Evolutionary conservation across 2,113 vertebrate genomes (phyloP), one percentile per base, ranked within the genome.

Genomic region (Oncorhynchus masou): DNA sequence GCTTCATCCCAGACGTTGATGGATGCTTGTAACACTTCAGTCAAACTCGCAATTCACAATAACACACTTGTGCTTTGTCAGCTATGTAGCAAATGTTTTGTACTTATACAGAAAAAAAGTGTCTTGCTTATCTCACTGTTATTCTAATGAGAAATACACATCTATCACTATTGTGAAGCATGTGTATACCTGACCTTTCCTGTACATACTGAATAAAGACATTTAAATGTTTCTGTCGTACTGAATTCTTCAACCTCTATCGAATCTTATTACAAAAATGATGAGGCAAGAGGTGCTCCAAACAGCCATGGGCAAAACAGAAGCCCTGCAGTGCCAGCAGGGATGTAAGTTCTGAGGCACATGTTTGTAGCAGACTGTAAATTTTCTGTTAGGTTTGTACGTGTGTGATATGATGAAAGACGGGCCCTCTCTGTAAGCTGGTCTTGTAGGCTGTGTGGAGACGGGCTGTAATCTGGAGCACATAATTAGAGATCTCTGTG

Each of bases 401-500:
- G 79, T 82, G 73, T 85, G 85, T 88, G 85, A 87, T 77, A 22
- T 80, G 74, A 89, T 84, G 79, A 88, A 87, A 88, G 78, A 71
- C 70, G 59, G 74, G 76, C 60, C 79, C 80, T 84, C 82, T 80
- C 45, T 73, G 51, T 77, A 49, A 34, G 2, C 82, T 82, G 81
- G 71, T 84, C 81, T 67, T 85, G 77, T 82, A 68, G 74, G 82
- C 74, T 68, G 60, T 76, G 70, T 45, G 68, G 62, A 74, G 67
- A 79, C 79, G 77, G 81, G 87, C 84, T 92, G 88, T 91, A 92
- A 92, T 91, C 90, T 90, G 62, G 12, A 70, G 70, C 68, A 76
- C 57, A 31, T 85, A 92, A 92, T 92, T 92, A 92, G 85, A 88
- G 88, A 76, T 75, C 80, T 83, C 68, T n/a, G 83, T 86, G 85